Evolutionary conservation across 2,113 vertebrate species (phyloP), one percentile per base, ranked within the genome.

Genomic region (Struthio camelus): DNA sequence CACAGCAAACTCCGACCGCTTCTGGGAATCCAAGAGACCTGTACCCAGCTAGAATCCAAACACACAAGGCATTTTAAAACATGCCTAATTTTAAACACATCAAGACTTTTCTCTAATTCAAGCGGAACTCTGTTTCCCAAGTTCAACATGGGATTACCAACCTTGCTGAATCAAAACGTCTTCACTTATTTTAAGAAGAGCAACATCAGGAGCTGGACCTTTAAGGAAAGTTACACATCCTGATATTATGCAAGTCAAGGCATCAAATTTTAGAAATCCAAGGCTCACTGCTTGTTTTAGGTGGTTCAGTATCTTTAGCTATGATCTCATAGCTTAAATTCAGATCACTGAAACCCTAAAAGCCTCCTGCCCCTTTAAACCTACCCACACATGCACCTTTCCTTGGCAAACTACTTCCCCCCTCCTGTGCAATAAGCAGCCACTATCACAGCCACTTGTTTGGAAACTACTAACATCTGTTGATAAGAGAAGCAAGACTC

Each of bases 401-500:
- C 27, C 66, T 48, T 69, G 6, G 0, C 44, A 67, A 87, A n/a
- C 1, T 8, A 27, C 66, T 83, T 95, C 71, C 85, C 3, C 18
- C 0, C 40, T 93, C 73, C 73, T 53, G 66, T 87, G 76, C 38
- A 46, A 75, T 65, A 34, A 77, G 77, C 75, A 90, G 58, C 34
- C 4, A 0, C 61, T 89, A 85, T 3, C 23, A 0, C 27, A 61
- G 40, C 25, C 3, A 0, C 44, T n/a, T 88, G 50, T 93, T 91
- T 66, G 82, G 36, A 56, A 95, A 83, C 44, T 25, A 30, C 64
- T 87, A 73, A 10, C 10, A 4, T 58, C 36, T 32, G 16, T 50
- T 91, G 67, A 50, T 91, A 85, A 85, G 53, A 58, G 58, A 65
- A 80, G 40, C 54, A 48, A 70, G 91, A 67, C 71, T 77, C 58